Evolutionary conservation across 2,797 vertebrate species (phyloP).

Genomic region (Masticophis lateralis): DNA sequence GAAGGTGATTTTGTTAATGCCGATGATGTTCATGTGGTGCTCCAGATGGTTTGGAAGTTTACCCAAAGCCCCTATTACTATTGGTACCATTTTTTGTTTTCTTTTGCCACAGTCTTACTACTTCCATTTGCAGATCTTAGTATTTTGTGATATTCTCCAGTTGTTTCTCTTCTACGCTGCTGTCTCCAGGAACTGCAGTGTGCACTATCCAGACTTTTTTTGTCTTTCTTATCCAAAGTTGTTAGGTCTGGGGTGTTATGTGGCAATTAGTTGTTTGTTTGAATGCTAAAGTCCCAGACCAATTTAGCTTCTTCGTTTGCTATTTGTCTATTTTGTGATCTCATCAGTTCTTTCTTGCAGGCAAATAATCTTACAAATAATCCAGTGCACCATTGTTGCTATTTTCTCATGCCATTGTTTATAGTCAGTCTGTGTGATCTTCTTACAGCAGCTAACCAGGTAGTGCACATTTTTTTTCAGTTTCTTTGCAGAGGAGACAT

Average conservation of each 20-base stretch:
- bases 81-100: neutral
- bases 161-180: neutral
- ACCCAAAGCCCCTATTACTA: neutral
- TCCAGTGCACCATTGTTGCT: neutral
- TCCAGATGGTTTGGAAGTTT: neutral
- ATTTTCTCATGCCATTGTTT: neutral
- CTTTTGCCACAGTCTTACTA: neutral
- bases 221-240: neutral
- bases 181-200: neutral
- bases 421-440: neutral
- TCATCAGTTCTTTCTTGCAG: neutral
- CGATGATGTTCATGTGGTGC: neutral
- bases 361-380: neutral
- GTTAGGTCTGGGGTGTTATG: neutral
- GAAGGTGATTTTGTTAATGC: neutral
- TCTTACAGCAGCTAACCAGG: neutral
- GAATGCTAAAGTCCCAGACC: neutral
- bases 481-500: neutral
- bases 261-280: neutral
- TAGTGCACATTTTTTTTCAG: neutral
- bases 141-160: neutral
- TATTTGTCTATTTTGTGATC: neutral
- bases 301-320: neutral
- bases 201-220: neutral
- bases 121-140: neutral